Evolutionary conservation across 2,888 invertebrate genomes (phyloP).

Genomic region (Scaptomyza caliginosa): DNA sequence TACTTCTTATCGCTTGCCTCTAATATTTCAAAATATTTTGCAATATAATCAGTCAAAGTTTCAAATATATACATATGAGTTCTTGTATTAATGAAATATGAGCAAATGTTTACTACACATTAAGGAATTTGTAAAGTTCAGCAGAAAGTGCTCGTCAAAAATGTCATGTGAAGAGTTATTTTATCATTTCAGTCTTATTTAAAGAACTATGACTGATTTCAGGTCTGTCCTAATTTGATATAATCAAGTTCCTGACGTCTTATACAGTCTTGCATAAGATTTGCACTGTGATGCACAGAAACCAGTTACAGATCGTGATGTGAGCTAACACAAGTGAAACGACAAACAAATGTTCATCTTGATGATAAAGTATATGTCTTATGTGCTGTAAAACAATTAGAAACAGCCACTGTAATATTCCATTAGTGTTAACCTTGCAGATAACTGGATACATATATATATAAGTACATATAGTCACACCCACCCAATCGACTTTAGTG

Average conservation of each 20-base stretch:
- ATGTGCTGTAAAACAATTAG: slow-evolving; percentile 24
- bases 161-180: slow-evolving; percentile 7
- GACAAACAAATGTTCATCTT: background rate
- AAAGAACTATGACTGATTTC: background rate
- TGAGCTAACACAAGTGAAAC: background rate
- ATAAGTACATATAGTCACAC: background rate
- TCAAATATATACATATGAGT: slow-evolving; percentile 3
- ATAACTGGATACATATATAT: background rate
- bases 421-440: slow-evolving; percentile 17
- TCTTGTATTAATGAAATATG: slow-evolving; percentile 17
- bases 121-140: slow-evolving; percentile 12
- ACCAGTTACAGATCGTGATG: slow-evolving; percentile 5
- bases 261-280: slow-evolving; percentile 12
- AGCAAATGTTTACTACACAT: slow-evolving; percentile 25
- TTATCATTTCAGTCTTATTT: too few species aligned
- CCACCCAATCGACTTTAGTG: background rate
- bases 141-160: slow-evolving; percentile 19
- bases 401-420: slow-evolving; percentile 38
- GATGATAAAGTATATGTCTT: slow-evolving; percentile 3
- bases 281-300: background rate
- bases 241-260: background rate
- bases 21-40: slow-evolving; percentile 45
- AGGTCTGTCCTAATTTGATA: background rate
- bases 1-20: background rate
- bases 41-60: slow-evolving; percentile 20